These are phyloP conservation scores for Notamacropus eugenii DNA, from an alignment of 2,797 vertebrate genomes.

Conservation along the genomic window DNA sequence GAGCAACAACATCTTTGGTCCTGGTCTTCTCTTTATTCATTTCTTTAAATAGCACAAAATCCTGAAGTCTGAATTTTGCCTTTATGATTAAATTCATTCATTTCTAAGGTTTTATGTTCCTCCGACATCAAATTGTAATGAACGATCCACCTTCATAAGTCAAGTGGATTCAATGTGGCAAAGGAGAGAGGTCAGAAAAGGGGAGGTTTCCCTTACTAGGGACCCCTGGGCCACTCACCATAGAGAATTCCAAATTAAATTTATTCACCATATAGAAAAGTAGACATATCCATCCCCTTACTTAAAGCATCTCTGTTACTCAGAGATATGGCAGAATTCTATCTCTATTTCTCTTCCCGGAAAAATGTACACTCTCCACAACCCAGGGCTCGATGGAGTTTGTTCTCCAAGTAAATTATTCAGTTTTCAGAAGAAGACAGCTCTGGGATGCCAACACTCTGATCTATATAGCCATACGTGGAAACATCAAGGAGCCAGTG, in stretches of 20 bases:
- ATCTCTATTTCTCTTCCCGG: conserved; percentile 63
- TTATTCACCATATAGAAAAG: conserved; percentile 60
- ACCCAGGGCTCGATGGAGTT: conserved; percentile 52
- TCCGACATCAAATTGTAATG: not conserved
- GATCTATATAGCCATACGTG: no score
- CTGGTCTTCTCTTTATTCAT: not conserved
- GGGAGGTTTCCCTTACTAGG: conserved; percentile 8
- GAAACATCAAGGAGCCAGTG: accelerated
- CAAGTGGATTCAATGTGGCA: conserved; percentile 32
- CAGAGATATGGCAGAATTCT: conserved; percentile 69
- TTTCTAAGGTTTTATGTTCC: not conserved
- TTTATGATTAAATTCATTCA: not conserved
- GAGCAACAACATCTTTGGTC: not conserved
- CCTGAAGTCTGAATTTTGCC: not conserved
- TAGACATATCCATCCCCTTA: conserved; percentile 67
- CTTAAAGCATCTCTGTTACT: conserved; percentile 74
- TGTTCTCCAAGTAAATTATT: conserved; percentile 57
- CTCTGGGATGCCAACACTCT: not conserved
- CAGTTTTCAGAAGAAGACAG: conserved; percentile 36
- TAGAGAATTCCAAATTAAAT: conserved; percentile 66
- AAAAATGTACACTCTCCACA: conserved; percentile 46
- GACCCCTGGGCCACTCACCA: conserved; percentile 4
- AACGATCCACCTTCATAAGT: not conserved
- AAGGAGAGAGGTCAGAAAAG: not conserved
- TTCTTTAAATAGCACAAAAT: not conserved